Base-by-base conservation (phyloP, 2,113 vertebrate species). In the Sinosuthora webbiana region DNA sequence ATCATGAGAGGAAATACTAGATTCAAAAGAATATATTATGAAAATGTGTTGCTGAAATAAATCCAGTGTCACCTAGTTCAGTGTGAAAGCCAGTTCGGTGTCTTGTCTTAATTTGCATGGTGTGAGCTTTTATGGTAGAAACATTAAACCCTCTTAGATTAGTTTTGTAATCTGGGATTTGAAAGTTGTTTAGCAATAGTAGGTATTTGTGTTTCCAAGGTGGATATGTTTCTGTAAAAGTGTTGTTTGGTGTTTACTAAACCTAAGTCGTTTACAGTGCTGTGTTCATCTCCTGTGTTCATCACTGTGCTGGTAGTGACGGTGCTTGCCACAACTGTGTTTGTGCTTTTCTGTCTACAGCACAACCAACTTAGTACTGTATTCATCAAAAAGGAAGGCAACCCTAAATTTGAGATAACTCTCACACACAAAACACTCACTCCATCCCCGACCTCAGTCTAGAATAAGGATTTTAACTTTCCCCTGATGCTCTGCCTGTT, bases 1-100 rank as follows among this genome's bases (percentile, higher is more conserved):
- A 69, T 56, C 18, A 16, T 52, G 42, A 87, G 15, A 85, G 42
- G 41, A 45, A 25, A 64, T 55, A 39, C 1, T 65, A 33, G 31
- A 47, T 74, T 75, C 10, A 45, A 56, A 88, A 87, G 20, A 74
- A 64, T 8, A 25, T 53, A 21, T 45, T 57, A 33, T 53, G 41
- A 41, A 69, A 83, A 81, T 33, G 57, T 87, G 78, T 86, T 97
- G 83, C 85, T 95, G 75, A 95, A 95, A 83, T 64, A 79, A 87
- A 76, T 89, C 78, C 68, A 47, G 17, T 67, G 77, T 75, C 3
- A 2, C 50, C 5, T 78, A 52, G 57, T 86, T 73, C 10, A 35
- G 15, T 83, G 77, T 89, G 81, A 74, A 77, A 53, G 35, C 27
- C 56, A 27, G 52, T 86, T 89, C 0, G 2, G 1, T 85, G 89